Evolutionary conservation across 2,113 vertebrate genomes (phyloP).

Genomic region (Psophia crepitans): DNA sequence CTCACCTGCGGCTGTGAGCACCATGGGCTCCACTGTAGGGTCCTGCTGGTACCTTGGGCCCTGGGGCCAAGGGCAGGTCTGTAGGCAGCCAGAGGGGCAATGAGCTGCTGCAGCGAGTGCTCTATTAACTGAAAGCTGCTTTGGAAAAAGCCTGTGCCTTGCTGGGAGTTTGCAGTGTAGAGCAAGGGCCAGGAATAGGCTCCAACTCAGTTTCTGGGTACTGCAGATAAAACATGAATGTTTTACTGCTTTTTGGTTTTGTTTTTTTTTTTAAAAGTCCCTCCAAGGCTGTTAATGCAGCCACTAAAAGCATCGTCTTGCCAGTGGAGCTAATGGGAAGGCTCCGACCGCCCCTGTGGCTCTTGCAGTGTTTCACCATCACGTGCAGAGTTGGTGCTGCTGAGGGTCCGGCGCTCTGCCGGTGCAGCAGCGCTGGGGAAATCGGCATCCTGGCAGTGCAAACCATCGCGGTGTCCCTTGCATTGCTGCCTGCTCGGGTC

Average conservation of each 20-base stretch:
- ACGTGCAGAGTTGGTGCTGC: accelerated
- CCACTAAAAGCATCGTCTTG: neutral
- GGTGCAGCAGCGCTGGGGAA: neutral
- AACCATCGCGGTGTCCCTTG: neutral
- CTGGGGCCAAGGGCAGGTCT: neutral
- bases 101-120: neutral
- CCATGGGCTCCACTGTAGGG: accelerated
- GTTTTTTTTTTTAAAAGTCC: neutral
- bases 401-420: neutral
- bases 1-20: accelerated
- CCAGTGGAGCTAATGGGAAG: neutral
- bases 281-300: neutral
- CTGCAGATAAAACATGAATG: neutral
- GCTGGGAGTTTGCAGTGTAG: neutral
- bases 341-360: accelerated
- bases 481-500: neutral
- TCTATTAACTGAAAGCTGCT: neutral
- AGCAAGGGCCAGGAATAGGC: neutral
- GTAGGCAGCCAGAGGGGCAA: neutral
- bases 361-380: accelerated
- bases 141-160: neutral
- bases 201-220: neutral
- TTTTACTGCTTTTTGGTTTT: neutral
- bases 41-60: neutral
- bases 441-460: neutral